These are phyloP conservation scores for Hephaestus fuliginosus DNA, from an alignment of 2,797 vertebrate species.

Conservation along the genomic window DNA sequence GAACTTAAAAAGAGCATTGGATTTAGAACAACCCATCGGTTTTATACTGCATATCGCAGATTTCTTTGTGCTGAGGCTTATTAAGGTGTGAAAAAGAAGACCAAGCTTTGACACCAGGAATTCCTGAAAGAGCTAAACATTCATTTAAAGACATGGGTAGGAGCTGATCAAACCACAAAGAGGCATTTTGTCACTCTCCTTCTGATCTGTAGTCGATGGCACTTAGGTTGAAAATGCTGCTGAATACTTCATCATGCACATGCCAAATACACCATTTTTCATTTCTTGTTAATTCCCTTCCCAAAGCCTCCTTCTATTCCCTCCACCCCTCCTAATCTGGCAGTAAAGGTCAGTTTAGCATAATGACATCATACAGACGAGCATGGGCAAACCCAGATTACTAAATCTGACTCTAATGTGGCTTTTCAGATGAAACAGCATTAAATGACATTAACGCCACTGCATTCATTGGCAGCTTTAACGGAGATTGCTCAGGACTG, in stretches of 20 bases:
- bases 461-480: constrained; percentile 82
- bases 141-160: constrained; percentile 60
- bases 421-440: constrained; percentile 85
- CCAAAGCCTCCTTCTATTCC: constrained; percentile 77
- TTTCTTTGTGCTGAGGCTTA: constrained; percentile 24
- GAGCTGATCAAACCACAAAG: constrained; percentile 63
- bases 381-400: constrained; percentile 83
- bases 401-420: constrained; percentile 84
- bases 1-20: constrained; percentile 28
- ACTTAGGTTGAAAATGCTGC: constrained; percentile 71
- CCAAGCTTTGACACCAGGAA: constrained; percentile 48
- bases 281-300: constrained; percentile 86
- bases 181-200: constrained; percentile 62
- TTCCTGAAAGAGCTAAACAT: constrained; percentile 70
- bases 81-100: constrained; percentile 31
- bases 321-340: constrained; percentile 82
- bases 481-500: constrained; percentile 80
- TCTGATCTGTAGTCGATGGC: constrained; percentile 71
- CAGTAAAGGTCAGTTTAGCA: constrained; percentile 89
- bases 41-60: constrained; percentile 10
- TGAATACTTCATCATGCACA: constrained; percentile 79
- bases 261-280: constrained; percentile 81
- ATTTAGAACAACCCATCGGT: constrained; percentile 26
- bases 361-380: constrained; percentile 87
- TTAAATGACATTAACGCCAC: constrained; percentile 83